A percentile compares a stretch with the other conserved stretches of the same genome.
These are phyloP conservation scores for Cirrhinus molitorella DNA, from an alignment of 2,797 vertebrate genomes.

Conservation along the genomic window DNA sequence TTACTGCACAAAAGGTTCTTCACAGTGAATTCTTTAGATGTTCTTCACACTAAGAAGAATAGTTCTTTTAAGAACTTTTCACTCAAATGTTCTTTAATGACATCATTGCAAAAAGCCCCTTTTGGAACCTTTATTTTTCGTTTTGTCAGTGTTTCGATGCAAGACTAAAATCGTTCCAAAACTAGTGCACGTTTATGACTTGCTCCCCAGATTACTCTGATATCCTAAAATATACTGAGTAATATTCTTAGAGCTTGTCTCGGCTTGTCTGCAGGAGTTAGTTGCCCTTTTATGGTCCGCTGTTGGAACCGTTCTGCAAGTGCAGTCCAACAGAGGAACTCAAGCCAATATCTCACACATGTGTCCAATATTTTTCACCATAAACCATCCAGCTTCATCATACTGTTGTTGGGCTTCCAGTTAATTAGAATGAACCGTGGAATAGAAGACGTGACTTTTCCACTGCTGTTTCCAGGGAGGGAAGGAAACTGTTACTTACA, in stretches of 20 bases:
- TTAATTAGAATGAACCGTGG: slow-evolving; percentile 12
- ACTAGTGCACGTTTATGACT: not conserved
- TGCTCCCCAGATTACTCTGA: not conserved
- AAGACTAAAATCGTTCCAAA: not conserved
- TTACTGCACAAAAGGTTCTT: not conserved
- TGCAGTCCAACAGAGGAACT: not conserved
- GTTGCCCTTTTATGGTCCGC: slow-evolving; percentile 27
- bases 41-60: not conserved
- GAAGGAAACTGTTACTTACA: not conserved
- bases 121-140: not conserved
- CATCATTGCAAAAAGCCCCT: not conserved
- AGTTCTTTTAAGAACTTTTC: not conserved
- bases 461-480: not conserved
- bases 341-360: slow-evolving; percentile 8
- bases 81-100: not conserved
- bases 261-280: not conserved
- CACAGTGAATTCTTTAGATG: not conserved
- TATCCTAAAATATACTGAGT: slow-evolving; percentile 4
- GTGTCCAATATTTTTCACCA: slow-evolving; percentile 11
- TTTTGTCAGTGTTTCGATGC: not conserved
- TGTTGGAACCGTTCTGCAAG: slow-evolving; percentile 2
- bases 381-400: not conserved
- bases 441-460: not conserved
- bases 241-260: slow-evolving; percentile 12
- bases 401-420: not conserved